Evolutionary conservation across 2,797 vertebrate species (phyloP), one percentile per base, ranked within the genome.

Genomic region (Protosalanx chinensis): DNA sequence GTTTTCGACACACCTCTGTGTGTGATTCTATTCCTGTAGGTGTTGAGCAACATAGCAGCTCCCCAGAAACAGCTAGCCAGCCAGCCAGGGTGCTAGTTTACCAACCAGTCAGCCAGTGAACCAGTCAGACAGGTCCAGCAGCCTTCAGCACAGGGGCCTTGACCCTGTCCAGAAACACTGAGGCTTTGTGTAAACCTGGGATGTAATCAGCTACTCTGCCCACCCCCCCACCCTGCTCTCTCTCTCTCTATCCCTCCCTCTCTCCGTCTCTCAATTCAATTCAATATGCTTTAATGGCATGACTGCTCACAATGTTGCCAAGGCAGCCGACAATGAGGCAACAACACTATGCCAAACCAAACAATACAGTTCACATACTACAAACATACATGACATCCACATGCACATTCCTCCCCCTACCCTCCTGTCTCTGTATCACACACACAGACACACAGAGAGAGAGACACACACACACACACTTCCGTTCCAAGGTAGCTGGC

Each of bases 201-300:
- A 86, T 79, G 76, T 0, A 76, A 87, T 84, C 82, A 82, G 69
- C 80, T 80, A 79, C 85, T 88, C 81, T 41, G 23, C 70, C 46
- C 5, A 10, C 41, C 41, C 35, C 7, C 35, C 10, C 35, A 1
- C 35, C 35, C 35, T 37, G 33, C 33, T 3, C 7, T 7, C 41
- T 46, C 41, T 46, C 3, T 12, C 8, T 46, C 7, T 12, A 27
- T 27, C 7, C 35, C 41, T 46, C 41, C 12, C 3, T 12, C 41
- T 46, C 7, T 12, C 41, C 13, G 41, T 46, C 41, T 46, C 41
- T 46, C 41, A 46, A 46, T 12, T 41, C 37, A 10, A 35, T 35
- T 37, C 35, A 37, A 37, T 8, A 37, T 37, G 6, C 35, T 37
- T 37, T 37, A 37, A 37, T 37, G 35, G 7, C 35, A 46, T 46